A percentile compares a stretch with the other conserved stretches of the same genome.
phyloP scores from a whole-genome alignment of 1,140 invertebrate genomes.

The Drosophila subpulchrella region DNA sequence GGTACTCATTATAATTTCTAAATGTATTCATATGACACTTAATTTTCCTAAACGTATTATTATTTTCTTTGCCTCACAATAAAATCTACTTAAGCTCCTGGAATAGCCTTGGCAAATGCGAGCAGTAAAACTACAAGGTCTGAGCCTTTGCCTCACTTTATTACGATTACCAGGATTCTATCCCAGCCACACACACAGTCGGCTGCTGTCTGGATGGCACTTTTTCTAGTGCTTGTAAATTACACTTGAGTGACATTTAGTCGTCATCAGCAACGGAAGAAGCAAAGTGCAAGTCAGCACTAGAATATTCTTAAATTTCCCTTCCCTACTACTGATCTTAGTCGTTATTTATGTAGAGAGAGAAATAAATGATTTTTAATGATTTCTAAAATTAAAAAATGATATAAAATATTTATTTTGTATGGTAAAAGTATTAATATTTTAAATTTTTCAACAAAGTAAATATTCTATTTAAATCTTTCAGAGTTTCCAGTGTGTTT shows the following conservation, averaged over 20 bases:
- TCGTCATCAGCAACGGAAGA: conserved; percentile 41
- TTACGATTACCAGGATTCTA: conserved; percentile 22
- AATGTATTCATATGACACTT: background rate
- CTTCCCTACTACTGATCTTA: background rate
- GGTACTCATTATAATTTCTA: background rate
- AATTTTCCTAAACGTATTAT: background rate
- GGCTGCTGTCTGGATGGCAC: conserved; percentile 16
- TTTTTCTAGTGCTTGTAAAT: conserved; percentile 66
- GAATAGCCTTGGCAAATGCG: background rate
- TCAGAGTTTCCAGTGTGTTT: background rate
- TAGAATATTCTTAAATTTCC: background rate
- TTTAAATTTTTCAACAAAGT: background rate
- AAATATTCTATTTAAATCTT: background rate
- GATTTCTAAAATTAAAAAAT: background rate
- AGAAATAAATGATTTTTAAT: background rate
- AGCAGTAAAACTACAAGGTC: background rate
- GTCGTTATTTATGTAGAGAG: background rate
- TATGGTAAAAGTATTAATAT: background rate
- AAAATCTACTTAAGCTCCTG: conserved; percentile 6
- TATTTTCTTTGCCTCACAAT: background rate
- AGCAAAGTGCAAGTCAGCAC: conserved; percentile 10
- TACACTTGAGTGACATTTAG: conserved; percentile 65
- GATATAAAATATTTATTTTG: background rate
- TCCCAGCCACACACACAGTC: background rate
- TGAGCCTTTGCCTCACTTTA: conserved; percentile 21